Evolutionary conservation across 2,113 vertebrate species (phyloP), one percentile per base, ranked within the genome.

Genomic region (Nyctereutes procyonoides): DNA sequence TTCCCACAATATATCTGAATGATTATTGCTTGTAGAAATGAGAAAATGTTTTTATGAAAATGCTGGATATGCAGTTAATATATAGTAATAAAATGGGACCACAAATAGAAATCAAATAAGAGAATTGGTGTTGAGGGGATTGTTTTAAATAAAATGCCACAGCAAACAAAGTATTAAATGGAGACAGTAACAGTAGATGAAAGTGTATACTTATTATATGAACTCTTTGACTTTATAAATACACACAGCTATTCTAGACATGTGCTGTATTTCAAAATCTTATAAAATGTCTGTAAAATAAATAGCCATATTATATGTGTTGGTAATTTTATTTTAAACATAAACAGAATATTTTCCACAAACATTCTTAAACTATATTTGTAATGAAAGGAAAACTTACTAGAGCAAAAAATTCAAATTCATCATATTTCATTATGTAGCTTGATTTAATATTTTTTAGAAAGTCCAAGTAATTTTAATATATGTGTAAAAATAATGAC

Each of bases 111-210:
- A 32, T 60, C 16, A 60, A 76, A 76, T 13, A 38, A 28, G 2
- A 2, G 53, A 89, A 74, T 5, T 71, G 24, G 58, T 88, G 35
- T 65, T 71, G 10, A 85, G 8, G 48, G 32, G 12, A 17, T 30
- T 65, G 55, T 86, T 96, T 87, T 93, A 77, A 85, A 77, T 81
- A 85, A 85, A 90, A 89, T 30, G 3, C 11, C 17, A 84, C 8
- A 53, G 15, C 10, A 96, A 86, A 12, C 30, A 17, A 93, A 28
- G 1, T 58, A 58, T 58, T 94, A 82, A 13, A 7, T 38, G 16
- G 5, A 43, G 6, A 67, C 14, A 79, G 24, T 65, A 32, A 56
- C 5, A 81, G 17, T 60, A 60, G 51, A 32, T 58, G 1, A 74
- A 79, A 60, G 93, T 22, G 28, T 65, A 13, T 76, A 17, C 86